phyloP scores from a whole-genome alignment of 1,140 invertebrate species.

The Ylistrum balloti region DNA sequence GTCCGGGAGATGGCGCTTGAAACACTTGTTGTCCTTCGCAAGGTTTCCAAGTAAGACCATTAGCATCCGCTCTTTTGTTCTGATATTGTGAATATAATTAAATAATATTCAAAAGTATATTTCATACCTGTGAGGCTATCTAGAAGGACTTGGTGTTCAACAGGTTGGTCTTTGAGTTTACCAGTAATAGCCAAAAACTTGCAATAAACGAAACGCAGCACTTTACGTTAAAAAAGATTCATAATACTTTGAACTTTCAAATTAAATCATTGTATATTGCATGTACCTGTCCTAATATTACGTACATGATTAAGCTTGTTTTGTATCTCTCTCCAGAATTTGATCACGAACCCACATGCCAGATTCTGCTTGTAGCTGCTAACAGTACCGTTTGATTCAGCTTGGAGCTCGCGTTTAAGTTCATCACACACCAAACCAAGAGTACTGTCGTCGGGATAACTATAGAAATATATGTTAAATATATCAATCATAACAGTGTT shows the following conservation, averaged over 20 bases:
- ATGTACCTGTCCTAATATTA: too few species aligned
- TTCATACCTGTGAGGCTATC: too few species aligned
- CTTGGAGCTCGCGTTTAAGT: not conserved
- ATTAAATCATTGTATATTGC: too few species aligned
- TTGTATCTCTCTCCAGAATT: not conserved
- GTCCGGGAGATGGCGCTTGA: not conserved
- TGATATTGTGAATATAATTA: not conserved
- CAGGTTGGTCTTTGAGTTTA: too few species aligned
- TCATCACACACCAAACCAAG: not conserved
- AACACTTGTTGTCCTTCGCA: conserved; percentile 43
- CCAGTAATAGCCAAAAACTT: too few species aligned
- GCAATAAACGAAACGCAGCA: too few species aligned
- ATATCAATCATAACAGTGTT: too few species aligned
- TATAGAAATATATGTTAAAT: not conserved
- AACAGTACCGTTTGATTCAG: not conserved
- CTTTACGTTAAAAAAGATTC: too few species aligned
- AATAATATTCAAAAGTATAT: too few species aligned
- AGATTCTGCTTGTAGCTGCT: not conserved
- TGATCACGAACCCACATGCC: not conserved
- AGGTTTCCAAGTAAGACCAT: not conserved
- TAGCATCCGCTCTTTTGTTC: not conserved
- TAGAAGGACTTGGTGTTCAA: too few species aligned
- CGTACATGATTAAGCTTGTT: not conserved
- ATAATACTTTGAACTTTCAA: too few species aligned
- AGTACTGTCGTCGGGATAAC: not conserved